Evolutionary conservation across 2,888 invertebrate species (phyloP).

Genomic region (Tyria jacobaeae): DNA sequence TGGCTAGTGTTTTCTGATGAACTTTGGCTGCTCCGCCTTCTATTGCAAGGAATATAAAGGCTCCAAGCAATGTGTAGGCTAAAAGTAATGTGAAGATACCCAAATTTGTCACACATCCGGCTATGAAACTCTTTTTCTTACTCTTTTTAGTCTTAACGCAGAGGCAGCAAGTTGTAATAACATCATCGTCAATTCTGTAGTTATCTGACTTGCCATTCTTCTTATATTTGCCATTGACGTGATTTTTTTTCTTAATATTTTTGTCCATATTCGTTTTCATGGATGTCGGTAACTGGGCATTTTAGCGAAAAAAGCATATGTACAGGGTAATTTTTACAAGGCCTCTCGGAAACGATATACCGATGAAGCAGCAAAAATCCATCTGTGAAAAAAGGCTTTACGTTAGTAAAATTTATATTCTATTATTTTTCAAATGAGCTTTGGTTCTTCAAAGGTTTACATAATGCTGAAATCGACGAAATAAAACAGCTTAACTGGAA

Average conservation of each 20-base stretch:
- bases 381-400: constrained; percentile 57
- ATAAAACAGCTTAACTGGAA: constrained; percentile 67
- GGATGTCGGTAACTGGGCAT: constrained; percentile 18
- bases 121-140: constrained; percentile 81
- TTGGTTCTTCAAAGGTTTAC: constrained; percentile 42
- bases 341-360: constrained; percentile 30
- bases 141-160: constrained; percentile 82
- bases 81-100: constrained; percentile 93
- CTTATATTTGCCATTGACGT: constrained; percentile 79
- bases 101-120: constrained; percentile 92
- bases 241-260: constrained; percentile 76
- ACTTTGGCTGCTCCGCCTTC: constrained; percentile 89
- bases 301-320: constrained; percentile 29
- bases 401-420: constrained; percentile 38
- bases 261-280: constrained; percentile 77
- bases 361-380: constrained; percentile 40
- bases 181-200: constrained; percentile 73
- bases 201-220: constrained; percentile 76
- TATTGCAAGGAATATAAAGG: constrained; percentile 94
- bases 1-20: constrained; percentile 82
- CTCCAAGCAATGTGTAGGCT: constrained; percentile 91
- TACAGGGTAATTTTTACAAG: constrained; percentile 33
- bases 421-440: constrained; percentile 45
- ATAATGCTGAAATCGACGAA: constrained; percentile 61
- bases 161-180: constrained; percentile 79